Conservation (phyloP, 2,797 vertebrate species). For the Euthynnus affinis region DNA sequence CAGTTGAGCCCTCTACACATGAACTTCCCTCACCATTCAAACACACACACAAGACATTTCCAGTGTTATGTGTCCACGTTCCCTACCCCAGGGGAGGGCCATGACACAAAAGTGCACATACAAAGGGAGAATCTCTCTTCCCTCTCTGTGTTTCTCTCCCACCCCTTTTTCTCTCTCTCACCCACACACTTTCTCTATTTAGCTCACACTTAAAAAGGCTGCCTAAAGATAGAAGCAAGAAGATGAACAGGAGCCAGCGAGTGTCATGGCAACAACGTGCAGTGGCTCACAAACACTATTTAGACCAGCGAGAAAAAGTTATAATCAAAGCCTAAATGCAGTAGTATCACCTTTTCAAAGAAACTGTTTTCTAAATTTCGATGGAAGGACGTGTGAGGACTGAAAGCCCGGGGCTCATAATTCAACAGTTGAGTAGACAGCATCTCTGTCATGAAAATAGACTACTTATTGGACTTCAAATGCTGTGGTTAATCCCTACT, state of each 20-base stretch:
- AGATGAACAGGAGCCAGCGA: conserved; percentile 82
- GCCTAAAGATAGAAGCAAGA: conserved; percentile 86
- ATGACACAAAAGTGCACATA: conserved; percentile 65
- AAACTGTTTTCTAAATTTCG: conserved; percentile 46
- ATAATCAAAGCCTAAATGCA: conserved; percentile 64
- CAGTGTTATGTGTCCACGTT: conserved; percentile 61
- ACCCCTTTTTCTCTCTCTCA: conserved; percentile 76
- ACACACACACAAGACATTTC: conserved; percentile 50
- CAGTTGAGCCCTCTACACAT: conserved; percentile 28
- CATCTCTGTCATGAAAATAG: conserved; percentile 30
- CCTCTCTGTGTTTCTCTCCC: conserved; percentile 63
- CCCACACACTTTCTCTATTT: conserved; percentile 83
- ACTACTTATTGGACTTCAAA: conserved; percentile 31
- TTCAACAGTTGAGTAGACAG: conserved; percentile 35
- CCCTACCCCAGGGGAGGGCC: conserved; percentile 66
- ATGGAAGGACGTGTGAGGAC: conserved; percentile 29
- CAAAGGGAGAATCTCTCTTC: conserved; percentile 80
- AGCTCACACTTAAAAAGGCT: conserved; percentile 84
- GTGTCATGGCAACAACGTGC: conserved; percentile 84
- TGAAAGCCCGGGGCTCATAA: conserved; percentile 35
- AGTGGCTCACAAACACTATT: conserved; percentile 78
- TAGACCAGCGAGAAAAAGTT: conserved; percentile 59
- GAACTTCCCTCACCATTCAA: conserved; percentile 49
- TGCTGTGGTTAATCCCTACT: conserved; percentile 36
- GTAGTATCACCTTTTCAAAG: conserved; percentile 57